These are phyloP conservation scores for Caenorhabditis virilis DNA, from an alignment of 2,888 invertebrate genomes.

Conservation along the genomic window DNA sequence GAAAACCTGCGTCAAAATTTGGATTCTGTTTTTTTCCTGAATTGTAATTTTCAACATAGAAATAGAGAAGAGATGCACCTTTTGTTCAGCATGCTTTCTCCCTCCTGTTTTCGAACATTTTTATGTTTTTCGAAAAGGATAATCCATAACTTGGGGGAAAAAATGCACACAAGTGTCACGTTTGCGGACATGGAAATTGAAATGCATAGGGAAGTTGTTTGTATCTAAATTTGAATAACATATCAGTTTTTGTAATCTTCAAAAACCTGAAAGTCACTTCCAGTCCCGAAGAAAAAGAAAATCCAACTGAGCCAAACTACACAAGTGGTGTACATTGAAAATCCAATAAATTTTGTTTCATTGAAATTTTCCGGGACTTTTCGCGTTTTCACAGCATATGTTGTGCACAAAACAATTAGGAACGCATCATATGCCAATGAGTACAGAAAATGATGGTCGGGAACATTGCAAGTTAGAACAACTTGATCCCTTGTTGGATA, in stretches of 20 bases:
- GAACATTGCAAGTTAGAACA: constrained; percentile 65
- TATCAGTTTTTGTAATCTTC: neutral
- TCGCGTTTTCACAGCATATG: constrained; percentile 81
- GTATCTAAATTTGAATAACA: constrained; percentile 72
- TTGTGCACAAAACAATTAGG: constrained; percentile 79
- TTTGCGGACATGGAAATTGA: constrained; percentile 78
- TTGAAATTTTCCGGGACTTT: constrained; percentile 78
- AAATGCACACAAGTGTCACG: constrained; percentile 77
- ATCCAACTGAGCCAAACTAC: constrained; percentile 82
- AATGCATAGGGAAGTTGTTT: constrained; percentile 78
- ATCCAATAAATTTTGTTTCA: constrained; percentile 76
- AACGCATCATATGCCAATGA: constrained; percentile 80
- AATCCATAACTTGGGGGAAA: constrained; percentile 79
- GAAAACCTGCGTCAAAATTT: neutral
- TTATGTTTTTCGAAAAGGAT: constrained; percentile 79
- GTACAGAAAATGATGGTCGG: constrained; percentile 72
- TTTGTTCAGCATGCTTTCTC: constrained; percentile 62
- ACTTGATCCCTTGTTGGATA: constrained; percentile 59
- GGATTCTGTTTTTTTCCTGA: neutral
- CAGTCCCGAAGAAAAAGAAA: constrained; percentile 81
- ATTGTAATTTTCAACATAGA: neutral
- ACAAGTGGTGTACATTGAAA: constrained; percentile 76
- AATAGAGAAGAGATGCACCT: constrained; percentile 32
- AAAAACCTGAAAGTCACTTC: constrained; percentile 77
- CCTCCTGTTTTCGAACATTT: constrained; percentile 73